phyloP scores from a whole-genome alignment of 1,140 invertebrate species.

The Meteorus sp. region DNA sequence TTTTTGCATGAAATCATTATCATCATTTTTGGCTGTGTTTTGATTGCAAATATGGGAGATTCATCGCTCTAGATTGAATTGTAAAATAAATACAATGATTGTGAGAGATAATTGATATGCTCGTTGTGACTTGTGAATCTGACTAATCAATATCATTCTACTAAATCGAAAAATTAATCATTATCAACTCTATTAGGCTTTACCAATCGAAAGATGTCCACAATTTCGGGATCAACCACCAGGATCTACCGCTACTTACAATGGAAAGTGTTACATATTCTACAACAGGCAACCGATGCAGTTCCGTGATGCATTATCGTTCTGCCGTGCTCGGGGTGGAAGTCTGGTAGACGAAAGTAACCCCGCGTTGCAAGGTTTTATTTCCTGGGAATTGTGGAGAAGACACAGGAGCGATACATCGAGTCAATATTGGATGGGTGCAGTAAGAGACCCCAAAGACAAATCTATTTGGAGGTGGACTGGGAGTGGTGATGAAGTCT shows the following conservation, averaged over 20 bases:
- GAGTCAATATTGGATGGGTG: conserved; percentile 94
- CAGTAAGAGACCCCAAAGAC: conserved; percentile 78
- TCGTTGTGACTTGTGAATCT: no score
- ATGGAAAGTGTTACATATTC: conserved; percentile 95
- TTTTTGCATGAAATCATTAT: no score
- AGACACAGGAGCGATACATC: conserved; percentile 85
- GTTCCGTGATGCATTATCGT: conserved; percentile 78
- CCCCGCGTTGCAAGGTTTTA: conserved; percentile 90
- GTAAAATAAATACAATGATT: no score
- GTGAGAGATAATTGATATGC: no score
- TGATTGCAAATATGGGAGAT: no score
- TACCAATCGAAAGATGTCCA: conserved; percentile 91
- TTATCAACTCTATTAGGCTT: conserved; percentile 62
- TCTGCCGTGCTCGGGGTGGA: conserved; percentile 77
- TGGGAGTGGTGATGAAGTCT: conserved; percentile 79
- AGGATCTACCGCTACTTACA: conserved; percentile 90
- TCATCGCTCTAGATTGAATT: no score
- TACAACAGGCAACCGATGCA: conserved; percentile 84
- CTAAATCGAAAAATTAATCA: neutral
- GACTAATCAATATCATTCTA: neutral
- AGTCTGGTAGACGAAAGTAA: conserved; percentile 91
- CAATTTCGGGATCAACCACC: conserved; percentile 90
- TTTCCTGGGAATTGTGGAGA: conserved; percentile 92
- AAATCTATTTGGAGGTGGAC: conserved; percentile 88
- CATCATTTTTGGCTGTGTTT: no score